Conservation (phyloP, 2,797 vertebrate species). For the Atherinosoma microstoma region DNA sequence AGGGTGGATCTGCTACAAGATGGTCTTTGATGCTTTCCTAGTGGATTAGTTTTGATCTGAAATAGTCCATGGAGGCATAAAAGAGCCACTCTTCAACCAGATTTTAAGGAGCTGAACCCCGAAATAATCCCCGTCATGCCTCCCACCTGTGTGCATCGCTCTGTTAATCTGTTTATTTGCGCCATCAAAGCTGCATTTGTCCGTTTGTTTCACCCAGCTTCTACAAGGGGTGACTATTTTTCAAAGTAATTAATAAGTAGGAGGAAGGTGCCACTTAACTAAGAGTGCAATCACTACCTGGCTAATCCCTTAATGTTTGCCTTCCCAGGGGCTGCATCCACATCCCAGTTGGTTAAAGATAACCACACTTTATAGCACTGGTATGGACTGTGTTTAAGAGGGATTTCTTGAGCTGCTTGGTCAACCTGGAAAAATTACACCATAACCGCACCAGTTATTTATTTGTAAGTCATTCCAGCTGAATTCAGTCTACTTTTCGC, state of each 20-base stretch:
- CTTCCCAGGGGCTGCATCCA: conserved; percentile 32
- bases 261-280: conserved; percentile 27
- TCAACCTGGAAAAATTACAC: conserved; percentile 20
- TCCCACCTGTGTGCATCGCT: conserved; percentile 5
- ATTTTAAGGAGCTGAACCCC: conserved; percentile 28
- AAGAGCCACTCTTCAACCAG: conserved; percentile 49
- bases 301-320: conserved; percentile 58
- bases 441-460: conserved; percentile 24
- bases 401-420: conserved; percentile 22
- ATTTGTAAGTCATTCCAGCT: conserved; percentile 14
- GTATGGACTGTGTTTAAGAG: conserved; percentile 33
- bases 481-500: conserved; percentile 5
- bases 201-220: not conserved
- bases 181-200: conserved; percentile 6
- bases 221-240: not conserved
- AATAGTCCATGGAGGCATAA: conserved; percentile 6
- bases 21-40: conserved; percentile 66
- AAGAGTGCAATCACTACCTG: conserved; percentile 22
- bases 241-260: conserved; percentile 19
- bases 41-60: conserved; percentile 63
- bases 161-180: conserved; percentile 22
- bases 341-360: conserved; percentile 31
- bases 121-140: conserved; percentile 2
- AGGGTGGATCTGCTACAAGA: conserved; percentile 43
- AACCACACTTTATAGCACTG: conserved; percentile 22